Evolutionary conservation across 2,888 invertebrate species (phyloP).

Genomic region (Drosophila histrio): DNA sequence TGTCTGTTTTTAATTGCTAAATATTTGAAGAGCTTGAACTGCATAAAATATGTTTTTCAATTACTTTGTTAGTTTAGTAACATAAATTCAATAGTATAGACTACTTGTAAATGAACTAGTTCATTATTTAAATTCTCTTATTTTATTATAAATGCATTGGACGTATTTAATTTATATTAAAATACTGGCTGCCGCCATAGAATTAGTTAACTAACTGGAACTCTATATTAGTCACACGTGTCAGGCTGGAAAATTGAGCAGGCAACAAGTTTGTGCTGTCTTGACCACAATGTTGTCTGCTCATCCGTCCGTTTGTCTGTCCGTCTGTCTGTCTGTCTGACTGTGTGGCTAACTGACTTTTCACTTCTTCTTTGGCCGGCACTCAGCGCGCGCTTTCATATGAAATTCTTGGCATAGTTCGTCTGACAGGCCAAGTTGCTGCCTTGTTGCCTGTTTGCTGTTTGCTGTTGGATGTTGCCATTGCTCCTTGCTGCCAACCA

Average conservation of each 20-base stretch:
- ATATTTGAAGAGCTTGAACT: too few species aligned
- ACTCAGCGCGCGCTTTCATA: slow-evolving; percentile 55
- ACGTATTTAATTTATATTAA: slow-evolving; percentile 5
- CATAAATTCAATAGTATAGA: not conserved
- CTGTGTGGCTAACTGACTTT: slow-evolving; percentile 55
- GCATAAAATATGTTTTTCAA: too few species aligned
- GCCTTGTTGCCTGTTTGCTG: not conserved
- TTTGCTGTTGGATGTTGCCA: slow-evolving; percentile 7
- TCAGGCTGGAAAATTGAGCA: slow-evolving; percentile 45
- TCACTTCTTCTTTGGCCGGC: slow-evolving; percentile 50
- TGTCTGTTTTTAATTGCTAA: too few species aligned
- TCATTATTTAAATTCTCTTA: not conserved
- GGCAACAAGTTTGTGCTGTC: slow-evolving; percentile 47
- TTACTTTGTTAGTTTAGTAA: not conserved
- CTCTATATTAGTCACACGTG: slow-evolving; percentile 58
- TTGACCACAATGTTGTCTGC: slow-evolving; percentile 29
- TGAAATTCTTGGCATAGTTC: slow-evolving; percentile 74
- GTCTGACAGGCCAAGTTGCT: slow-evolving; percentile 60
- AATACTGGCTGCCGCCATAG: slow-evolving; percentile 2
- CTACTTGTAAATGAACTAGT: not conserved
- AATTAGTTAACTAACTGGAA: slow-evolving; percentile 43
- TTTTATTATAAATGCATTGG: not conserved
- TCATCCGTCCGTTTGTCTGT: not conserved
- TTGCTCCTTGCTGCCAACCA: slow-evolving; percentile 23
- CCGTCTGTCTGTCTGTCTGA: not conserved